Base-by-base conservation (phyloP, 2,797 vertebrate genomes). In the Podarcis lilfordi region DNA sequence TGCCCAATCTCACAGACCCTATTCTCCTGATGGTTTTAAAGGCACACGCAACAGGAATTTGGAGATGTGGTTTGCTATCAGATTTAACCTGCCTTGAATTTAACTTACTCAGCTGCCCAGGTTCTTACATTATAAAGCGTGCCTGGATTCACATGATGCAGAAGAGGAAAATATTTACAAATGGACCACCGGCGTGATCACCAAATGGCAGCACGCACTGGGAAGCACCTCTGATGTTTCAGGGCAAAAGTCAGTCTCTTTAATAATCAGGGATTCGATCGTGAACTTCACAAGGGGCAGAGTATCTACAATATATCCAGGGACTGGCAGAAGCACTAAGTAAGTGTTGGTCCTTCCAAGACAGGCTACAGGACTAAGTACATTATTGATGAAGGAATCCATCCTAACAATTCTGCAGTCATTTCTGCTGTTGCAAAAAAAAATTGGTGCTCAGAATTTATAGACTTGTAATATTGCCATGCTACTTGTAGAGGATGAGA, bases 401-500 rank as follows among this genome's bases (percentile, higher is more conserved):
- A n/a, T 37, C 68, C 17, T 64, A 82, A 64, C 59, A 66, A 66
- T 87, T 76, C 40, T 50, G 80, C 29, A 75, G 43, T 82, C 80
- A 82, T 17, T 82, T 71, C 71, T 87, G 86, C 86, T 82, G 13
- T 55, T 55, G 50, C 50, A 55, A 55, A 55, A 55, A 55, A 23
- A 19, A 45, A 55, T 23, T 87, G 80, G 86, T 87, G 80, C 86
- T 87, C 80, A 76, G 55, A 66, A 64, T 87, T 75, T 87, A 35
- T 50, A 79, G 37, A 87, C 29, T 82, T 74, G 40, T 82, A 87
- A 66, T 82, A 35, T 82, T 82, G 55, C 79, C 69, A 74, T 81
- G 68, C 81, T 82, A 81, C 37, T n/a, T 29, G 15, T 87, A 37
- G 37, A 75, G 43, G 71, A 75, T 75, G n/a, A 75, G 37, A 82